Percentiles rank a stretch among this genome's conserved stretches.
phyloP scores from a whole-genome alignment of 2,888 invertebrate genomes.

The Polydrusus cervinus region DNA sequence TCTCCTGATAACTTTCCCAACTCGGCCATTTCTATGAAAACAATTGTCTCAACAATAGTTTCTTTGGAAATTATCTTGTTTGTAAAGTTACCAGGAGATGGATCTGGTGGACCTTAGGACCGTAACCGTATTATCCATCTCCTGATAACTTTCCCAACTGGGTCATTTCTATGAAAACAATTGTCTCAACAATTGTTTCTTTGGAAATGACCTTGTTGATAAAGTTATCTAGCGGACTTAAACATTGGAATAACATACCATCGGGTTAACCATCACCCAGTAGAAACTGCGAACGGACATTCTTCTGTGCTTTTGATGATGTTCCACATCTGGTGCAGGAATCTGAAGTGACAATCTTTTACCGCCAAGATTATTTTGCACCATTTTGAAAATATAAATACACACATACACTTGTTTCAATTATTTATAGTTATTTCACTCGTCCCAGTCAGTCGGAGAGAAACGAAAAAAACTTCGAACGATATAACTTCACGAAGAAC shows the following conservation, averaged over 20 bases:
- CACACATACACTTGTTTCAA: neutral
- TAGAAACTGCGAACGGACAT: slow-evolving; percentile 66
- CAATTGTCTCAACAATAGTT: too few relatives aligned
- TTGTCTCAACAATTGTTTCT: too few relatives aligned
- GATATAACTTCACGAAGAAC: slow-evolving; percentile 2
- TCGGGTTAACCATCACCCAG: slow-evolving; percentile 63
- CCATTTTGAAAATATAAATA: slow-evolving; percentile 42
- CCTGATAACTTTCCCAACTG: too few relatives aligned
- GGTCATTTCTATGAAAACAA: too few relatives aligned
- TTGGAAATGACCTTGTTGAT: too few relatives aligned
- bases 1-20: too few relatives aligned
- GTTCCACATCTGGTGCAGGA: slow-evolving; percentile 53
- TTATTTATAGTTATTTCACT: slow-evolving; percentile 10
- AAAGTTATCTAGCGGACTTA: too few relatives aligned
- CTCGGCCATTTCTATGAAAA: too few relatives aligned
- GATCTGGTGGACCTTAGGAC: too few relatives aligned
- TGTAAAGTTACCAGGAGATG: too few relatives aligned
- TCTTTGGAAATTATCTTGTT: too few relatives aligned
- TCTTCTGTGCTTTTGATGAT: slow-evolving; percentile 60
- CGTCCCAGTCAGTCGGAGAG: neutral
- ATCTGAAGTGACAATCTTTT: slow-evolving; percentile 58
- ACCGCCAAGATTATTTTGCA: slow-evolving; percentile 32
- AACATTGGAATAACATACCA: slow-evolving; percentile 54
- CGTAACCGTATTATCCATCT: too few relatives aligned
- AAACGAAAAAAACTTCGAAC: neutral